Conservation (phyloP, 1,140 invertebrate species). For the Ladona fulva region DNA sequence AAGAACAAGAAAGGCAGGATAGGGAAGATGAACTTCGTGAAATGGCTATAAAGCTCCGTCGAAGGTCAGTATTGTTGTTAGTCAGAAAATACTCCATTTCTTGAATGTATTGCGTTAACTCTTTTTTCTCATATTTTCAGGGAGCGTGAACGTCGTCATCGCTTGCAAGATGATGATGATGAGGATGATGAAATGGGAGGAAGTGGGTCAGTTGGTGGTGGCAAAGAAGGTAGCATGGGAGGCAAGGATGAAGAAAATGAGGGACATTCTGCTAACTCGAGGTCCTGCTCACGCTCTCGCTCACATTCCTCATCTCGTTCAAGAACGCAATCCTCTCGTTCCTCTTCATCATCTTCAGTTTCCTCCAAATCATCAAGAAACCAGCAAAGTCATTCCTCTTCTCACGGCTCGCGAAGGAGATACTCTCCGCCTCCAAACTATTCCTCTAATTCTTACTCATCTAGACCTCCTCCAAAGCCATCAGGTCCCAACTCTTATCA, state of each 20-base stretch:
- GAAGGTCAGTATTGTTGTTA: slow-evolving; percentile 38
- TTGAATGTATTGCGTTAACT: too few relatives aligned
- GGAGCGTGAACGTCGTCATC: neutral
- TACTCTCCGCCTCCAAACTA: neutral
- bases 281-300: neutral
- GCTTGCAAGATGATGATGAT: slow-evolving; percentile 5
- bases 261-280: neutral
- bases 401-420: neutral
- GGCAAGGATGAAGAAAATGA: neutral
- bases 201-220: neutral
- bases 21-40: slow-evolving; percentile 83
- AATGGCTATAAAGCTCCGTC: slow-evolving; percentile 72
- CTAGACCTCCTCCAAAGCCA: neutral
- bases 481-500: neutral
- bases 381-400: neutral
- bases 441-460: neutral
- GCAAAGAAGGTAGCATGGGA: neutral
- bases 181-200: neutral
- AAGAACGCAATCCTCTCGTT: neutral
- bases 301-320: neutral
- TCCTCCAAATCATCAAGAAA: neutral
- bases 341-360: neutral
- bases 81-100: too few relatives aligned
- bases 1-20: slow-evolving; percentile 76
- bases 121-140: neutral